phyloP scores from a whole-genome alignment of 2,797 vertebrate species.

The Rhinichthys osculus region DNA sequence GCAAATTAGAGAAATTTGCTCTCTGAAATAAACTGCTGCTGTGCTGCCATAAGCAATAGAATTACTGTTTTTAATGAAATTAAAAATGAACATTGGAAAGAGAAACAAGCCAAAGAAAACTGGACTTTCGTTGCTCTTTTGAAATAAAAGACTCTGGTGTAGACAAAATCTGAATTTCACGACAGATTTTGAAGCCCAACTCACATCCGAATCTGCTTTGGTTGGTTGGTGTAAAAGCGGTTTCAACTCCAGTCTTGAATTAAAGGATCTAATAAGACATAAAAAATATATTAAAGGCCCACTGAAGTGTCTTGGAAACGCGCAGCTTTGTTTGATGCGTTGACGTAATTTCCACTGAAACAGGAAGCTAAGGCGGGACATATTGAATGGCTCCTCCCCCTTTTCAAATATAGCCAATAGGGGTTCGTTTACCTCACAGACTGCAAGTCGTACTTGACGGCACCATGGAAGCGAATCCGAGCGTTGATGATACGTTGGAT shows the following conservation, averaged over 20 bases:
- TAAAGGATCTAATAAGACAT: not conserved
- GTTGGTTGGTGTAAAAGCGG: not conserved
- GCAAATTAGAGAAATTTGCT: constrained; percentile 6
- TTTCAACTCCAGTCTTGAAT: not conserved
- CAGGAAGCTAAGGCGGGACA: no score
- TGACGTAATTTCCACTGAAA: no score
- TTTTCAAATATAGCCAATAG: no score
- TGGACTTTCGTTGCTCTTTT: not conserved
- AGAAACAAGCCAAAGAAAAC: not conserved
- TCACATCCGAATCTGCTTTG: not conserved
- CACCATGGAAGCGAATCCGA: no score
- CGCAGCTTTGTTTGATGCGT: no score
- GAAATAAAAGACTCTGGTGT: not conserved
- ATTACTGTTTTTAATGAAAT: not conserved
- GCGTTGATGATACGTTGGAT: no score
- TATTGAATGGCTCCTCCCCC: no score
- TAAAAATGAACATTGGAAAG: not conserved
- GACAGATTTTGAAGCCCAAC: not conserved
- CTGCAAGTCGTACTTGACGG: no score
- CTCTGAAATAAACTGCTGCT: constrained; percentile 2
- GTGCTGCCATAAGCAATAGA: not conserved
- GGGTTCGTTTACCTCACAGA: no score
- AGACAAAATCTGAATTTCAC: not conserved
- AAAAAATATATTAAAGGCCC: not conserved
- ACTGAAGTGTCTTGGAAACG: no score